Evolutionary conservation across 2,888 invertebrate species (phyloP).

Genomic region (Calephelis perditalis): DNA sequence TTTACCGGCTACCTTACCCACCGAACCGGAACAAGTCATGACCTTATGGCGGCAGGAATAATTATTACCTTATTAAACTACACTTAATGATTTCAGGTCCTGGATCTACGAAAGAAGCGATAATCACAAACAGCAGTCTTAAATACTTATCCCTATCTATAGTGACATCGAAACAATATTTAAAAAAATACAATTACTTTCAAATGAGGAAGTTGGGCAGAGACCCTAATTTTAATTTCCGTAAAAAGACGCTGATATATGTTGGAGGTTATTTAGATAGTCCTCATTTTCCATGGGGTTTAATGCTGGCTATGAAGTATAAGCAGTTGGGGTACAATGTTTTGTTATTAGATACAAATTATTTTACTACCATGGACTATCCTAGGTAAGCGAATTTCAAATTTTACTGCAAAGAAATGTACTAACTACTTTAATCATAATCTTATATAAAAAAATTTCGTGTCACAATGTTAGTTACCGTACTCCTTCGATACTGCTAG

Average conservation of each 20-base stretch:
- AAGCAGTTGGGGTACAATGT: constrained; percentile 41
- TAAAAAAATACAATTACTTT: constrained; percentile 46
- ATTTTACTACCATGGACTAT: constrained; percentile 44
- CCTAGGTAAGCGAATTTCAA: constrained; percentile 42
- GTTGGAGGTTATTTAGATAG: constrained; percentile 53
- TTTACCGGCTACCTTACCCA: too few relatives aligned
- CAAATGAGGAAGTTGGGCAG: constrained; percentile 42
- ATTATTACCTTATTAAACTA: too few relatives aligned
- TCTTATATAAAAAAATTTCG: too few relatives aligned
- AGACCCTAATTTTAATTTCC: constrained; percentile 40
- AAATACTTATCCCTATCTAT: constrained; percentile 39
- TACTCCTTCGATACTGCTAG: too few relatives aligned
- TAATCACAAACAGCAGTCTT: constrained; percentile 45
- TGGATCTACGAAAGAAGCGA: constrained; percentile 39
- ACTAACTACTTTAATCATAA: too few relatives aligned
- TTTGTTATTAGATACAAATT: constrained; percentile 26
- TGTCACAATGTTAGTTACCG: too few relatives aligned
- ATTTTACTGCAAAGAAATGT: too few relatives aligned
- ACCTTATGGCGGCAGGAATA: too few relatives aligned
- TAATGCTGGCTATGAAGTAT: constrained; percentile 36
- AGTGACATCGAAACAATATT: constrained; percentile 27
- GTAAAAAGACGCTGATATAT: constrained; percentile 47
- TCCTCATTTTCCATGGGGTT: constrained; percentile 38
- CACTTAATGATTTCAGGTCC: constrained; percentile 45
- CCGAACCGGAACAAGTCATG: too few relatives aligned